phyloP scores from a whole-genome alignment of 2,888 invertebrate genomes.

The Tricholauxania praeusta region DNA sequence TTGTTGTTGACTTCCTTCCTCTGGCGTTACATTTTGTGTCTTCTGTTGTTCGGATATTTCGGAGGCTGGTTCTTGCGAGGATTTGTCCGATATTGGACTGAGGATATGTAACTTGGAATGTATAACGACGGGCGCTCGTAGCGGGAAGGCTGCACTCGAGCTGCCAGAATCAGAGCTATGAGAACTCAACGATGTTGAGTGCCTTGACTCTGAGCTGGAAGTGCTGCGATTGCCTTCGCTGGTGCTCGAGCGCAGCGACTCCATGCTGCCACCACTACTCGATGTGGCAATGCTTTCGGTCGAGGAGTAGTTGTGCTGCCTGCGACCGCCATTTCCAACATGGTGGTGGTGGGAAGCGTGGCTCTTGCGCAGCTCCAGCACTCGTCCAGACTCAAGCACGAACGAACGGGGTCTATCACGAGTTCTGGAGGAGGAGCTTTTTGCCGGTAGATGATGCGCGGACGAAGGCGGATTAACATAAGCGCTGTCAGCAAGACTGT shows the following conservation, averaged over 20 bases:
- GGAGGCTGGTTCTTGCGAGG: constrained; percentile 86
- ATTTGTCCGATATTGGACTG: constrained; percentile 91
- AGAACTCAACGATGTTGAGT: constrained; percentile 86
- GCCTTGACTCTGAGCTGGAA: constrained; percentile 85
- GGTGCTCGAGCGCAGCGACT: constrained; percentile 86
- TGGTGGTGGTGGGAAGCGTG: constrained; percentile 58
- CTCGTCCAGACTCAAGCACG: constrained; percentile 75
- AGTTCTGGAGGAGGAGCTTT: constrained; percentile 73
- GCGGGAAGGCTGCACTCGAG: constrained; percentile 72
- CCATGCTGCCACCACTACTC: constrained; percentile 89
- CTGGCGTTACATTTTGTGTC: constrained; percentile 77
- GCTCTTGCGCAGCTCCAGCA: constrained; percentile 80
- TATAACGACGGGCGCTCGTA: constrained; percentile 77
- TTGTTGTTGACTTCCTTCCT: constrained; percentile 46
- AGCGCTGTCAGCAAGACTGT: constrained; percentile 64
- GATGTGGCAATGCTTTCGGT: constrained; percentile 90
- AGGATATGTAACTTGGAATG: constrained; percentile 86
- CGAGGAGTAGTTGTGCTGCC: constrained; percentile 69
- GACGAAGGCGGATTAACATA: constrained; percentile 64
- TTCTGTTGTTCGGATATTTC: constrained; percentile 85
- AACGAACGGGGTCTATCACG: constrained; percentile 73
- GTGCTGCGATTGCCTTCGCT: constrained; percentile 90
- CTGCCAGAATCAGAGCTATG: constrained; percentile 83
- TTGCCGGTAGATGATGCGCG: constrained; percentile 65
- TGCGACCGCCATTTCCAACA: constrained; percentile 68